Base-by-base conservation (phyloP, 2,113 vertebrate genomes). In the Rhombomys opimus region DNA sequence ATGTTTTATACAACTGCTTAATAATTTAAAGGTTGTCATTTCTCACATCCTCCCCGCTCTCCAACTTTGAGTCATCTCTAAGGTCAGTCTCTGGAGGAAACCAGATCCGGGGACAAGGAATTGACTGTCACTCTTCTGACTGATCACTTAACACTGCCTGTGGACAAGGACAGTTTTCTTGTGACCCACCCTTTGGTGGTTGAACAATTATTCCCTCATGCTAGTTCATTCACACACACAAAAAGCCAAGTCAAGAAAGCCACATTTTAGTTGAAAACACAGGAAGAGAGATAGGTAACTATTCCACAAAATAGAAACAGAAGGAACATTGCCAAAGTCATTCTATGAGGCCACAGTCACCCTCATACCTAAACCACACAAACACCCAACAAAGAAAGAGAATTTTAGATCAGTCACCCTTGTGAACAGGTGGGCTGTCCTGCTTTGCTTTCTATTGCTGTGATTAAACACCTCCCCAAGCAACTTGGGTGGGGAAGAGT, bases 21-120 rank as follows among this genome's bases (percentile, higher is more conserved):
- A 63, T 97, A 97, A 97, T 96, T 97, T 73, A 97, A 20, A 95
- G 81, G 54, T 59, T 57, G 76, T 92, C 88, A 32, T 89, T 81
- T 94, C 85, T 86, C 50, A 73, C 77, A 93, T 95, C 32, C 59
- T 54, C 54, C 54, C 22, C 0, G 0, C 67, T 22, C 41, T 32
- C 72, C 77, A 76, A 78, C 32, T 68, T 35, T n/a, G 91, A 90
- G 92, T 32, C 70, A 68, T 73, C 76, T 72, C 87, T 82, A 3
- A 95, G 92, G 61, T 80, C 73, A 87, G 85, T 88, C 27, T 86
- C 81, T 73, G 81, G 32, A 57, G 85, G 92, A 95, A 93, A 94
- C 86, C 54, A 97, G 96, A 96, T 94, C 95, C 50, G 54, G 54
- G 38, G 68, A 41, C 46, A 76, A 35, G 52, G 97, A 94, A 94